Conservation (phyloP, 2,888 invertebrate species). For the Julus scanicus region DNA sequence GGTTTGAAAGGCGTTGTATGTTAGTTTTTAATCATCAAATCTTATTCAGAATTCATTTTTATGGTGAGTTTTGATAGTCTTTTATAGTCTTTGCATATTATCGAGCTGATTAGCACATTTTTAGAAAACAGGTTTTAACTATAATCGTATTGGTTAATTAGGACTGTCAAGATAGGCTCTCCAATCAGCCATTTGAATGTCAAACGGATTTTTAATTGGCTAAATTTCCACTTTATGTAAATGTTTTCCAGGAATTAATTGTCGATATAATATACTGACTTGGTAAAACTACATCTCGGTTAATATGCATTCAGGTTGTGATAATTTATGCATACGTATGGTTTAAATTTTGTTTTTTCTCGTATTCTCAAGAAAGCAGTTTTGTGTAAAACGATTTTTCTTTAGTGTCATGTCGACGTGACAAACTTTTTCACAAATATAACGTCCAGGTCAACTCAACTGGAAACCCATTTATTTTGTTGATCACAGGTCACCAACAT, state of each 20-base stretch:
- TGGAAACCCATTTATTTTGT: not conserved
- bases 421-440: not conserved
- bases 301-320: not conserved
- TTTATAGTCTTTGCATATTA: not conserved
- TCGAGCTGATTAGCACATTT: not conserved
- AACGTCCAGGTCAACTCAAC: not conserved
- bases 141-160: not conserved
- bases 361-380: not conserved
- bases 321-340: not conserved
- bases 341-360: not conserved
- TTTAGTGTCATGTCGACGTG: not conserved
- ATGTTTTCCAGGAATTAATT: not conserved
- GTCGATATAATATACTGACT: not conserved
- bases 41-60: no score
- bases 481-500: constrained; percentile 8
- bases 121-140: not conserved
- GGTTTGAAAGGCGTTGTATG: not conserved
- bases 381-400: not conserved
- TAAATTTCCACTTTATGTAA: not conserved
- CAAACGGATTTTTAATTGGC: not conserved
- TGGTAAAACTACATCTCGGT: not conserved
- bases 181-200: not conserved
- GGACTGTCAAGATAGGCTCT: not conserved
- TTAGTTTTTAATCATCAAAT: not conserved
- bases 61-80: no score